These are phyloP conservation scores for Holcopasites calliopsidis DNA, from an alignment of 1,140 invertebrate species.

Conservation along the genomic window DNA sequence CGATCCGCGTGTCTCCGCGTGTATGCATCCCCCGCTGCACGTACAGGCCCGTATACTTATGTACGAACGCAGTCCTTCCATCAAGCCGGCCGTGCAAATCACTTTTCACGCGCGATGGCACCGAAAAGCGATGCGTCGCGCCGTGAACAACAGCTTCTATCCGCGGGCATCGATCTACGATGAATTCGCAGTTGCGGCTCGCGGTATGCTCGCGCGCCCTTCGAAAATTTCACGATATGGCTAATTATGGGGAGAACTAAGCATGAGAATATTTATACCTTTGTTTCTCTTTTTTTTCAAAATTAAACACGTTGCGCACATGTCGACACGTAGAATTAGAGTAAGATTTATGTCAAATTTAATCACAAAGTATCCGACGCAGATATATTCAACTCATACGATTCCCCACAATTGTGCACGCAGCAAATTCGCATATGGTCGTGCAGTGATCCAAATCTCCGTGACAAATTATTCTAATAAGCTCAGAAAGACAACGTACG, in stretches of 20 bases:
- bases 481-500: not conserved
- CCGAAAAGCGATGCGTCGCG: slow-evolving; percentile 42
- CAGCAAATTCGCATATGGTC: no score
- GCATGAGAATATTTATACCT: no score
- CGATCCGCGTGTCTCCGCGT: not conserved
- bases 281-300: no score
- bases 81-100: slow-evolving; percentile 55
- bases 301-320: no score
- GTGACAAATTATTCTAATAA: not conserved
- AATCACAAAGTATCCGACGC: no score
- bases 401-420: no score
- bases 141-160: slow-evolving; percentile 3
- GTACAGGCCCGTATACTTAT: slow-evolving; percentile 42
- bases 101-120: slow-evolving; percentile 58
- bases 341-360: no score
- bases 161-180: slow-evolving; percentile 19
- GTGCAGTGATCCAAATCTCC: not conserved
- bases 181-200: not conserved
- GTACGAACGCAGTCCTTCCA: slow-evolving; percentile 57
- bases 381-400: no score
- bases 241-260: not conserved
- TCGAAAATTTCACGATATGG: slow-evolving; percentile 10
- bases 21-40: not conserved
- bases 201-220: slow-evolving; percentile 11
- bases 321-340: no score